phyloP scores from a whole-genome alignment of 2,113 vertebrate genomes.

The Passer domesticus region DNA sequence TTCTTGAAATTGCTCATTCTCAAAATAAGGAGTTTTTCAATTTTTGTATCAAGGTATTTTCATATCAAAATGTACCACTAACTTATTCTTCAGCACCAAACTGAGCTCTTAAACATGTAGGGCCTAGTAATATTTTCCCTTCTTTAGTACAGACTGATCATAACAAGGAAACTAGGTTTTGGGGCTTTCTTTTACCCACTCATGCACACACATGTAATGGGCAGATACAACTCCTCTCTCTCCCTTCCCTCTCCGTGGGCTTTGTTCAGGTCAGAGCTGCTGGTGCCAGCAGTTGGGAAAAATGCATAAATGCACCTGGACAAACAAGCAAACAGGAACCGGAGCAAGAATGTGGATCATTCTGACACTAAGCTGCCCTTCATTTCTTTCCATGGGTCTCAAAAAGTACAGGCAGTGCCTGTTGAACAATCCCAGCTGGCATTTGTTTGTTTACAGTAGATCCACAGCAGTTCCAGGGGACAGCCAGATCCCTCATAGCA shows the following conservation, averaged over 20 bases:
- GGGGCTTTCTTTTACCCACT: not conserved
- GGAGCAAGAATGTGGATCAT: not conserved
- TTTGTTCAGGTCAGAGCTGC: not conserved
- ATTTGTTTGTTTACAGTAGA: not conserved
- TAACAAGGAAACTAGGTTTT: not conserved
- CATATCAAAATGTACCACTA: not conserved
- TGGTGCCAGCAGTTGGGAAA: not conserved
- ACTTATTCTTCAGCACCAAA: not conserved
- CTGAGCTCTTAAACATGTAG: not conserved
- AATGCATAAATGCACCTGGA: not conserved
- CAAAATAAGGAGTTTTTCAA: not conserved
- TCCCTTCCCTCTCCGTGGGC: rapidly evolving
- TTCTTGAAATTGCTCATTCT: not conserved
- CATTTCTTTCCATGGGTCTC: not conserved
- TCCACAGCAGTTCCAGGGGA: not conserved
- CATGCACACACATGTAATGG: rapidly evolving
- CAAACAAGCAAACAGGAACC: not conserved
- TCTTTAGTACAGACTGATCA: not conserved
- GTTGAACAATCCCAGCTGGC: not conserved
- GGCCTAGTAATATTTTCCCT: not conserved
- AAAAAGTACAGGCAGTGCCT: conserved; percentile 33
- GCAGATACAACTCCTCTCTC: not conserved
- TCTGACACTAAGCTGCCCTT: not conserved
- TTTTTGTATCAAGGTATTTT: not conserved
- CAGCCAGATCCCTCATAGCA: not conserved